These are phyloP conservation scores for Cranoglanis bouderius DNA, from an alignment of 2,113 vertebrate genomes.

Conservation along the genomic window DNA sequence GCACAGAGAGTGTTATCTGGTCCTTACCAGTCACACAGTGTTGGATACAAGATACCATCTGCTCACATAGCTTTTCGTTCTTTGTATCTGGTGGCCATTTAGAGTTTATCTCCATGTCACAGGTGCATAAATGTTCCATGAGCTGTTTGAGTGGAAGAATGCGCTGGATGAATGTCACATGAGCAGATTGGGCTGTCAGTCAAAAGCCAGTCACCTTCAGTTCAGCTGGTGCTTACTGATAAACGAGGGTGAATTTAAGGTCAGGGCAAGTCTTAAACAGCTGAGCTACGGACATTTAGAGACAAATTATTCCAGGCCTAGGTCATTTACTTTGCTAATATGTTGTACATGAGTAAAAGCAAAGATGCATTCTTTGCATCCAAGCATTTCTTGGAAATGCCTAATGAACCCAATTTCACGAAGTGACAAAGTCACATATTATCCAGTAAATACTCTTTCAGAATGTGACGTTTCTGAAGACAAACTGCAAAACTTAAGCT, in stretches of 20 bases:
- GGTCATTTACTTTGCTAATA: neutral
- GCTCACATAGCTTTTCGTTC: constrained; percentile 15
- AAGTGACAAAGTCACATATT: neutral
- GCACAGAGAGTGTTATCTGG: neutral
- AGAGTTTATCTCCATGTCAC: neutral
- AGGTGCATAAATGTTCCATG: constrained; percentile 26
- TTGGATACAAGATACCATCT: neutral
- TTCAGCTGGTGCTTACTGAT: neutral
- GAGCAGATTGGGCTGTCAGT: constrained; percentile 30
- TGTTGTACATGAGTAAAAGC: neutral
- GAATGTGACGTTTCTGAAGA: neutral
- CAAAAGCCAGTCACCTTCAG: constrained; percentile 40
- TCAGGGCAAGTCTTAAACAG: neutral
- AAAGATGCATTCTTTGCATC: neutral
- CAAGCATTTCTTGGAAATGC: neutral
- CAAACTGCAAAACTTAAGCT: neutral
- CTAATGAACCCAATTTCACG: neutral
- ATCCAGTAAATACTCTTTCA: neutral
- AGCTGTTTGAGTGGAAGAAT: constrained; percentile 30
- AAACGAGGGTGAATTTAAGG: neutral
- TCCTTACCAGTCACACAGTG: neutral
- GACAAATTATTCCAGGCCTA: neutral
- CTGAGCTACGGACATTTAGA: neutral
- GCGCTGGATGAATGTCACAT: constrained; percentile 5
- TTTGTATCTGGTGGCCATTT: neutral